Evolutionary conservation across 2,797 vertebrate genomes (phyloP).

Genomic region (Clarias laeviceps): DNA sequence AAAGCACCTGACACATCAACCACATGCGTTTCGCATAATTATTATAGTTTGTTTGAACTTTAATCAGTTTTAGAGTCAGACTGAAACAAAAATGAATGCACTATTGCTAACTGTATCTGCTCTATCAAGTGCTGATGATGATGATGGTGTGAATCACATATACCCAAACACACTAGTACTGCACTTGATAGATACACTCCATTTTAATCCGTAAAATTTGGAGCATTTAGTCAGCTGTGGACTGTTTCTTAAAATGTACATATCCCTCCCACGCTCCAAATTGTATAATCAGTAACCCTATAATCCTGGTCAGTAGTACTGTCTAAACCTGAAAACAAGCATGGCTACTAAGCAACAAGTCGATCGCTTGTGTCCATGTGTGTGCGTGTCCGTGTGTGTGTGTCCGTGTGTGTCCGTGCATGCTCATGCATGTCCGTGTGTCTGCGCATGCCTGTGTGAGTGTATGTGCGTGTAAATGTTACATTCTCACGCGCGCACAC

Average conservation of each 20-base stretch:
- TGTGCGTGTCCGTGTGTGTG: too few species aligned
- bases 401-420: too few species aligned
- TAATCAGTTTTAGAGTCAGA: not conserved
- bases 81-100: not conserved
- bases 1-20: not conserved
- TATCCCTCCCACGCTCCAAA: not conserved
- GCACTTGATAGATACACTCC: not conserved
- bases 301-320: not conserved
- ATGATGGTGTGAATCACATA: not conserved
- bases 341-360: not conserved
- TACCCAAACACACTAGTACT: not conserved
- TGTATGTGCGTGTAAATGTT: too few species aligned
- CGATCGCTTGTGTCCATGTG: not conserved
- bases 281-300: not conserved
- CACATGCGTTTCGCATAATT: not conserved
- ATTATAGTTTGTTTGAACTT: not conserved
- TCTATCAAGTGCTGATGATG: not conserved
- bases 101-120: not conserved
- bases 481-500: too few species aligned
- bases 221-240: not conserved
- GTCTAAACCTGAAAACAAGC: not conserved
- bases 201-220: not conserved
- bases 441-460: too few species aligned
- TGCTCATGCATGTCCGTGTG: too few species aligned
- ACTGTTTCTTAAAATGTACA: not conserved